Evolutionary conservation across 1,140 invertebrate genomes (phyloP).

Genomic region (Hyphantria cunea): DNA sequence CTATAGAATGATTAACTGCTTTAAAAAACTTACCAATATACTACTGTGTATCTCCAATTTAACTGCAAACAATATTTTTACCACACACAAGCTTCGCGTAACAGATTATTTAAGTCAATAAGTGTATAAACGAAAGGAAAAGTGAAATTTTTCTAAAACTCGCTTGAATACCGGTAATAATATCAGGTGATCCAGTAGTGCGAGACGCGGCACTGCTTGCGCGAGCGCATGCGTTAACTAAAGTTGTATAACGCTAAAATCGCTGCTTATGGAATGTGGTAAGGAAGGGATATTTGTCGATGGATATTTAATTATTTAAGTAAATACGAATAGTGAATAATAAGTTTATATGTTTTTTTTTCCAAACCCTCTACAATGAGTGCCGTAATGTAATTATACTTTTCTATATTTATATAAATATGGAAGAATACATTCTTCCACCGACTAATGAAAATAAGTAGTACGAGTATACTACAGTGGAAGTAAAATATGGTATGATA

Average conservation of each 20-base stretch:
- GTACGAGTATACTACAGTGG: no score
- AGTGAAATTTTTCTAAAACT: constrained; percentile 34
- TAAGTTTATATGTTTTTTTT: no score
- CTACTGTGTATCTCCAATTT: no score
- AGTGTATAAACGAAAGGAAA: constrained; percentile 16
- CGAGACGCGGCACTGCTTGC: constrained; percentile 28
- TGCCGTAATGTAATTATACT: no score
- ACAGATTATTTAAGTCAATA: constrained; percentile 10
- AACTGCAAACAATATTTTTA: constrained; percentile 6
- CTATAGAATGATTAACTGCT: no score
- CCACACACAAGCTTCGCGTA: neutral
- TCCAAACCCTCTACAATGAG: no score
- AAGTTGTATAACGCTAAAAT: constrained; percentile 31
- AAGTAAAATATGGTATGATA: no score
- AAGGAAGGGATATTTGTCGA: constrained; percentile 28
- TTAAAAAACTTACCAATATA: constrained; percentile 6
- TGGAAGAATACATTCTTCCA: no score
- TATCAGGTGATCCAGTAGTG: constrained; percentile 3
- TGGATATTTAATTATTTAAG: constrained; percentile 9
- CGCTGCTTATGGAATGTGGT: constrained; percentile 8
- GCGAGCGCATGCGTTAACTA: constrained; percentile 27
- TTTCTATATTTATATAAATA: no score
- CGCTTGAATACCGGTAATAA: constrained; percentile 21
- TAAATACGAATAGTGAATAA: neutral
- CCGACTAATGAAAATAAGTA: no score